Base-by-base conservation (phyloP, 1,140 invertebrate species). In the Hycleus phaleratus region DNA sequence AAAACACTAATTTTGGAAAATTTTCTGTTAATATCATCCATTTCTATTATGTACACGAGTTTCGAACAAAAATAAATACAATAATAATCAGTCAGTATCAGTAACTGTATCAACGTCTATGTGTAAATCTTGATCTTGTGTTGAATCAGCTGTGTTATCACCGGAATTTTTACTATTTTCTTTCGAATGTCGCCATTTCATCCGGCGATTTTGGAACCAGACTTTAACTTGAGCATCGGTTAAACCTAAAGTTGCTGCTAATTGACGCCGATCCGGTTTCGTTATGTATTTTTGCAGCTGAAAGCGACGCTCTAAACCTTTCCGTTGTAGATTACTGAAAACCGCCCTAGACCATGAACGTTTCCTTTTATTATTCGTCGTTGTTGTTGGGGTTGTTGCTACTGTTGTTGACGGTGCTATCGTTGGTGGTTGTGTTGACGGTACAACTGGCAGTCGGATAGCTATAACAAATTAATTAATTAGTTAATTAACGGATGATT, bases 221-320 rank as follows among this genome's bases (percentile, higher is more conserved):
- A 94, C 90, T 76, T 95, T 94, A 0, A 94, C 90, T 79, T 91
- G 90, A 49, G 87, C 88, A 75, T 96, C 93, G 26, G 91, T 94
- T 1, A 96, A 80, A 40, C 92, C 93, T 32, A 96, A 75, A 58
- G 91, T 93, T 46, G 91, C 90, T 0, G 93, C 93, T 43, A 96
- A 75, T 72, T 95, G 92, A 65, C 92, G 79, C 69, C 93, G 80
- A 65, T 96, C 93, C 0, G 91, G 92, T 74, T 96, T 96, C 0
- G 91, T 93, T 58, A 96, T 95, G 71, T 96, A 96, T 71, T 95
- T 95, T 74, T 96, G 92, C n/a, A 94, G 81, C 63, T 93, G 88
- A 71, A 96, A 96, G 62, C 92, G 73, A 60, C 88, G 83, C 73
- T 96, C 93, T 32, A 96, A 75, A 2, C 93, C 93, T 75, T 95